Conservation (phyloP, 2,797 vertebrate species). For the Sebastes baramenuke region DNA sequence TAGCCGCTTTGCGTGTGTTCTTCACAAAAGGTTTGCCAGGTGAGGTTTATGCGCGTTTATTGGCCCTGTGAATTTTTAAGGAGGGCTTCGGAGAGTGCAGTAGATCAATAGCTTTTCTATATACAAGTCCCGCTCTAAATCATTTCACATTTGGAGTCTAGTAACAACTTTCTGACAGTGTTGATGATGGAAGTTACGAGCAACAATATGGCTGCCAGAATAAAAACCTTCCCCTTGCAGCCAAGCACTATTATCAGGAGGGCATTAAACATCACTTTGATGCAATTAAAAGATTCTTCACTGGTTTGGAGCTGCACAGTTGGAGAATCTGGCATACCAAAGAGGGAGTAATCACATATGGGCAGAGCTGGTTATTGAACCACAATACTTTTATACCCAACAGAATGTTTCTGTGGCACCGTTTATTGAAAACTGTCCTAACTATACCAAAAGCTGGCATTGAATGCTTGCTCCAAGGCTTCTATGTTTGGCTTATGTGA, state of each 20-base stretch:
- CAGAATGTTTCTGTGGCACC: background rate
- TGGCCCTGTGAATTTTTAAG: slow-evolving; percentile 65
- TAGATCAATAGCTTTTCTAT: slow-evolving; percentile 64
- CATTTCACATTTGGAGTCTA: slow-evolving; percentile 21
- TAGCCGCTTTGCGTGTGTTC: slow-evolving; percentile 52
- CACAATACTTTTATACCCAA: background rate
- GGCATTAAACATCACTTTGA: slow-evolving; percentile 30
- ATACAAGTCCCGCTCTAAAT: slow-evolving; percentile 50
- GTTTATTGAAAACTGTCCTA: background rate
- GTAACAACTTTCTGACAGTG: slow-evolving; percentile 36
- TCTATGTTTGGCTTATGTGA: background rate
- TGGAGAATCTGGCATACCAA: background rate
- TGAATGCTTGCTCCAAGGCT: background rate
- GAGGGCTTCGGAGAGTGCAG: slow-evolving; percentile 44
- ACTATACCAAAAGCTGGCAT: background rate
- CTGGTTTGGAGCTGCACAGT: background rate
- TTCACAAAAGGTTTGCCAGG: slow-evolving; percentile 67
- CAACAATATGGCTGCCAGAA: slow-evolving; percentile 28
- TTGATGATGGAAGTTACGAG: slow-evolving; percentile 30
- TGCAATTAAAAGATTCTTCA: slow-evolving; percentile 11
- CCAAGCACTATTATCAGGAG: slow-evolving; percentile 14
- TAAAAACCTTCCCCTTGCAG: slow-evolving; percentile 18
- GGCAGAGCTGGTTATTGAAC: background rate
- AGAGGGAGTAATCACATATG: background rate
- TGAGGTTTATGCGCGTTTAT: slow-evolving; percentile 66